Evolutionary conservation across 2,113 vertebrate genomes (phyloP), one percentile per base, ranked within the genome.

Genomic region (Oxygymnocypris stewartii): DNA sequence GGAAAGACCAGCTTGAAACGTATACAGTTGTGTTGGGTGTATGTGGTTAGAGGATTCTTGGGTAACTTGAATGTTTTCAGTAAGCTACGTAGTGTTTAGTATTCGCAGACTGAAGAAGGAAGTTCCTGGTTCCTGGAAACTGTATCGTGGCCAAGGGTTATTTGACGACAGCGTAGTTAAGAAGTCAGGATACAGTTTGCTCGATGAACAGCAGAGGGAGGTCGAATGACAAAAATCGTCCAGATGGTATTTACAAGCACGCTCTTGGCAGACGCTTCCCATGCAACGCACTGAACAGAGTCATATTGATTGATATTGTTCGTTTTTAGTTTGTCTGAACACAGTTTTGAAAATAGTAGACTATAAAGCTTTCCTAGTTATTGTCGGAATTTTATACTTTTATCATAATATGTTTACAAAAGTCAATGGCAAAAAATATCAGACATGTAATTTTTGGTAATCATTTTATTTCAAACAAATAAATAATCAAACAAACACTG

Each of bases 161-260:
- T n/a, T n/a, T n/a, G n/a, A n/a, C n/a, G n/a, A n/a, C n/a, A n/a
- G n/a, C n/a, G n/a, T n/a, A n/a, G n/a, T 37, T 5, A 16, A 4
- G 57, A 8, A 9, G 18, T 35, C 25, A 28, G 0, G 9, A 8
- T 85, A 73, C 73, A 78, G 14, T 49, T 84, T 40, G 59, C 14
- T 1, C 18, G 16, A 63, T 25, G 61, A 63, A 59, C 87, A 86
- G 87, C 65, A 86, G 87, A 74, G 84, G 87, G 84, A 84, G 10
- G 5, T 69, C 16, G 65, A 69, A 35, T 71, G 10, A 31, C 65
- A 54, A 12, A 49, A 51, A 69, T 31, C 13, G 0, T 47, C 35
- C 77, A 79, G 6, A 78, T 1, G 4, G 10, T 2, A 14, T 75
- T 25, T 25, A 7, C 54, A 23, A 6, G 31, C 69, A 11, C 18